phyloP scores from a whole-genome alignment of 2,113 vertebrate genomes.

The Gallinago undulata region DNA sequence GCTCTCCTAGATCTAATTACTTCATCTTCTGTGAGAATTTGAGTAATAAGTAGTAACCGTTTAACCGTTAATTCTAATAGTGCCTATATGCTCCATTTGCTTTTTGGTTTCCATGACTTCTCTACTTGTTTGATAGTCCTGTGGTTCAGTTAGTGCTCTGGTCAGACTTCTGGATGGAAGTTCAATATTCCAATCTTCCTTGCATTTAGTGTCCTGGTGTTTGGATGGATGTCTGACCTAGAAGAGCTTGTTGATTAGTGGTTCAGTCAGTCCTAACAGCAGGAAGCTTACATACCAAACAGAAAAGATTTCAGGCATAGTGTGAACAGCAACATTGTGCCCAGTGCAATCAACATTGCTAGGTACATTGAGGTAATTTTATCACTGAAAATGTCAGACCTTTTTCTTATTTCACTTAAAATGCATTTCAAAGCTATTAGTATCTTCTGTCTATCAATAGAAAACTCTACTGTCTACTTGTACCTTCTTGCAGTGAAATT shows the following conservation, averaged over 20 bases:
- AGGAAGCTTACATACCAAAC: conserved; percentile 8
- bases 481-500: not conserved
- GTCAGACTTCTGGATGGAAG: not conserved
- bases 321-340: not conserved
- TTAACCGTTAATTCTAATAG: not conserved
- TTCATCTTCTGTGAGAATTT: not conserved
- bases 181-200: not conserved
- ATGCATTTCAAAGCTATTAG: not conserved
- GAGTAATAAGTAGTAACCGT: not conserved
- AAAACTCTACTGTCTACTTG: not conserved
- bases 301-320: conserved; percentile 6
- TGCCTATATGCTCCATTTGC: not conserved
- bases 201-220: not conserved
- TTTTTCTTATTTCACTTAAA: not conserved
- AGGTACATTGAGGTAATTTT: not conserved
- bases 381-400: not conserved
- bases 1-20: not conserved
- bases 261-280: not conserved
- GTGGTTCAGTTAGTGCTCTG: not conserved
- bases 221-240: not conserved
- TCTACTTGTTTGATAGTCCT: not conserved
- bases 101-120: not conserved
- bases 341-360: not conserved
- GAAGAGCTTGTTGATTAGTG: not conserved
- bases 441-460: not conserved